Conservation (phyloP, 1,140 invertebrate genomes). For the Plodia interpunctella region DNA sequence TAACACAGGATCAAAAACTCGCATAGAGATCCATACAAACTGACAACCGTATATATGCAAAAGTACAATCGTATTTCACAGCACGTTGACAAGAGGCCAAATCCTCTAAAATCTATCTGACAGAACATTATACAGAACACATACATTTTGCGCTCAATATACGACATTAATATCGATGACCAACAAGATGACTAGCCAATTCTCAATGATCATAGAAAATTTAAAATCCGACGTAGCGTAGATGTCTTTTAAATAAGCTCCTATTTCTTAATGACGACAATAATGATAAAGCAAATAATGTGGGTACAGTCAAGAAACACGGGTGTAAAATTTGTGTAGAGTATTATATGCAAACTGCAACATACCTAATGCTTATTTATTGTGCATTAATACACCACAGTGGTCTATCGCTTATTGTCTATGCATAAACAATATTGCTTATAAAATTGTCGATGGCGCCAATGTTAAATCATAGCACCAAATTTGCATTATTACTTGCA, state of each 20-base stretch:
- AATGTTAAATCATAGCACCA: no score
- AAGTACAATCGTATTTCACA: no score
- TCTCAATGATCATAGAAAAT: neutral
- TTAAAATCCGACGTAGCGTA: neutral
- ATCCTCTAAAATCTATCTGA: no score
- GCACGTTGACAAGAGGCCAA: no score
- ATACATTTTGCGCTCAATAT: neutral
- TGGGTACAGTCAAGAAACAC: neutral
- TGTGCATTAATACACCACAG: conserved; percentile 30
- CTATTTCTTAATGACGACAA: neutral
- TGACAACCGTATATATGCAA: no score
- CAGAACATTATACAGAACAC: neutral
- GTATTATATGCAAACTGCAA: neutral
- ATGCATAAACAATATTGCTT: conserved; percentile 21
- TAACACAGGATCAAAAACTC: no score
- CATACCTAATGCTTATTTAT: conserved; percentile 58
- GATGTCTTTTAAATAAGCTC: neutral
- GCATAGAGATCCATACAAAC: no score
- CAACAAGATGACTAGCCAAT: neutral
- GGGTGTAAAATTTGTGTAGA: neutral
- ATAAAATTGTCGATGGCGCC: neutral
- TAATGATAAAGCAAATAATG: neutral
- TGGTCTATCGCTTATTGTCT: conserved; percentile 20
- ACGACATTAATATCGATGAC: neutral
- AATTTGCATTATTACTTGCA: no score